Base-by-base conservation (phyloP, 2,113 vertebrate genomes). In the Beaufortia kweichowensis region DNA sequence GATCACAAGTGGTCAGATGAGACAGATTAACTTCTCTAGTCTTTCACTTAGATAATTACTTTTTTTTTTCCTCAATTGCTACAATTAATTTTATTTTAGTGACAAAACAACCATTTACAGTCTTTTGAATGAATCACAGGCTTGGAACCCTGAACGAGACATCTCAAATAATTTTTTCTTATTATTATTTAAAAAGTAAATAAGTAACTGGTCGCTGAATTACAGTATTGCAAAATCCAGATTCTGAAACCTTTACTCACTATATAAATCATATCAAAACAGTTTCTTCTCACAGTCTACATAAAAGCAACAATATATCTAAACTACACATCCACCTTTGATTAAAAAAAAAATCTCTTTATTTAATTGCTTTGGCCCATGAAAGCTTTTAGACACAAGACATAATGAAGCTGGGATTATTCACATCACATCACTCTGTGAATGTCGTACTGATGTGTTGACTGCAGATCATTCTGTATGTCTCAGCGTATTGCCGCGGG, bases 271-370 rank as follows among this genome's bases (percentile, higher is more conserved):
- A 63, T 50, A 55, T 50, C 33, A 66, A 79, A 80, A 17, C n/a
- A n/a, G 74, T 78, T 77, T 74, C 26, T 2, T 21, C 74, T 19
- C 31, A 39, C 35, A 11, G 8, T 0, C 1, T 39, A 39, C 9
- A 39, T 11, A 74, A n/a, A n/a, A 60, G 5, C 57, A 8, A 12
- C 41, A 62, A 1, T 56, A 84, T 70, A 83, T 76, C 76, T 69
- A 80, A 78, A 80, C 85, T 81, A 85, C 87, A 90, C 87, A 91
- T 90, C 89, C 86, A 89, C 89, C 87, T 86, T 84, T 89, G 84
- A 89, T 88, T 91, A 87, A 88, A 88, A 90, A 87, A 91, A 87
- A 88, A 89, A 85, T 86, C 89, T 89, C 84, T 91, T 89, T 85
- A 87, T 82, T 87, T 90, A 89, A 91, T 89, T 90, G 86, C 84